Base-by-base conservation (phyloP, 37 sponge, comb jelly and placozoan genomes). In the Tethya wilhelma region DNA sequence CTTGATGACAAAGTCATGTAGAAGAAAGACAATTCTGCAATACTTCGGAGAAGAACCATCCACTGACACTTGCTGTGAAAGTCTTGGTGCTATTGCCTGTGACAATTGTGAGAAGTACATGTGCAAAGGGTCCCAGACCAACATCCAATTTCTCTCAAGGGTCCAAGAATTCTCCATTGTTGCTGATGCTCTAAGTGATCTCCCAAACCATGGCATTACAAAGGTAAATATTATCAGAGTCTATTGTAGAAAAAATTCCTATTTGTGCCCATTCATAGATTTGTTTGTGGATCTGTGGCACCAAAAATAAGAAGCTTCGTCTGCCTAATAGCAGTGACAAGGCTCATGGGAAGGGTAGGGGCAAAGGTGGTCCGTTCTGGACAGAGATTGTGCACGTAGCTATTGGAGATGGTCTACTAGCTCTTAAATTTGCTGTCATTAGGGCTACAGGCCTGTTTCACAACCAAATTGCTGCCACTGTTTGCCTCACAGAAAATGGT, bases 201-300 rank as follows among this genome's bases (percentile, higher is more conserved):
- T 63, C n/a, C 64, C 64, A 63, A 63, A 63, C 64, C 64, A 63
- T 63, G 64, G 64, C n/a, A 63, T 63, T 63, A 11, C 9, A 12
- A 63, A 63, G 64, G 64, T 63, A 22, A 29, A n/a, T 9, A 7
- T 29, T 14, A 9, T 14, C 53, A 49, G 9, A 49, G 14, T 63
- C 9, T 23, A 29, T 23, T 63, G 9, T 29, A 23, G 9, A 22
- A 12, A 9, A 63, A 23, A 11, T 23, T 26, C 20, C 8, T 9
- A 26, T 22, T n/a, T 29, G 25, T 63, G 8, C 31, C 9, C 20
- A 9, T 9, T 26, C 9, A 22, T 63, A 63, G 64, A 63, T 22
- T 23, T 63, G 64, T 63, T 25, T 63, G 20, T 63, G 64, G 64
- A 63, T 63, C 25, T 22, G 25, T 63, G 64, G 64, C 26, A 63